These are phyloP conservation scores for Telmatherina bonti DNA, from an alignment of 2,797 vertebrate genomes.

Conservation along the genomic window DNA sequence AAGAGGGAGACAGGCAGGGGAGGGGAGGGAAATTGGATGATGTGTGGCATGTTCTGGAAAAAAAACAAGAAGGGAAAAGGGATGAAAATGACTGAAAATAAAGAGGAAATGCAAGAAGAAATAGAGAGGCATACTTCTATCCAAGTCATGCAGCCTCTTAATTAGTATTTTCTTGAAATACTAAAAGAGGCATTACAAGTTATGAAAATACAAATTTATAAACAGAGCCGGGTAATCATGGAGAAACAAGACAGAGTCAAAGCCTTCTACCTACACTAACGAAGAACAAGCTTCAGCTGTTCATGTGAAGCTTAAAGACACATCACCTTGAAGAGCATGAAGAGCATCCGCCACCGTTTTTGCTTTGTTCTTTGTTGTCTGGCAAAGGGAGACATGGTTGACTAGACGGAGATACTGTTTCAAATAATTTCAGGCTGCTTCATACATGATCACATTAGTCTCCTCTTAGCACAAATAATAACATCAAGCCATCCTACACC, in stretches of 20 bases:
- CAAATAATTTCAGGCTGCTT: slow-evolving; percentile 28
- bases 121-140: slow-evolving; percentile 13
- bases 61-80: slow-evolving; percentile 26
- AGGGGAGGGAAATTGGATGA: slow-evolving; percentile 64
- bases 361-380: slow-evolving; percentile 41
- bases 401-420: slow-evolving; percentile 24
- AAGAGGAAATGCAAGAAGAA: slow-evolving; percentile 3
- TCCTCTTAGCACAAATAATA: slow-evolving; percentile 25
- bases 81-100: slow-evolving; percentile 14
- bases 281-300: slow-evolving; percentile 19
- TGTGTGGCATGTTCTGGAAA: slow-evolving; percentile 62
- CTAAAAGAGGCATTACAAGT: not conserved
- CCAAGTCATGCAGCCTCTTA: slow-evolving; percentile 5
- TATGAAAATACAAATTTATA: slow-evolving; percentile 11
- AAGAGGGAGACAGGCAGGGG: slow-evolving; percentile 47
- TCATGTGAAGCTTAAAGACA: slow-evolving; percentile 12
- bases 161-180: slow-evolving; percentile 12
- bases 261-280: slow-evolving; percentile 16
- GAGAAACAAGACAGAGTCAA: slow-evolving; percentile 1
- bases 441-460: slow-evolving; percentile 21
- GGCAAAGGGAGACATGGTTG: slow-evolving; percentile 16
- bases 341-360: slow-evolving; percentile 22
- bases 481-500: slow-evolving; percentile 20
- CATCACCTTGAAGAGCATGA: slow-evolving; percentile 16
- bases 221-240: slow-evolving; percentile 5